Conservation (phyloP, 2,797 vertebrate species). For the Lepus oiostolus region DNA sequence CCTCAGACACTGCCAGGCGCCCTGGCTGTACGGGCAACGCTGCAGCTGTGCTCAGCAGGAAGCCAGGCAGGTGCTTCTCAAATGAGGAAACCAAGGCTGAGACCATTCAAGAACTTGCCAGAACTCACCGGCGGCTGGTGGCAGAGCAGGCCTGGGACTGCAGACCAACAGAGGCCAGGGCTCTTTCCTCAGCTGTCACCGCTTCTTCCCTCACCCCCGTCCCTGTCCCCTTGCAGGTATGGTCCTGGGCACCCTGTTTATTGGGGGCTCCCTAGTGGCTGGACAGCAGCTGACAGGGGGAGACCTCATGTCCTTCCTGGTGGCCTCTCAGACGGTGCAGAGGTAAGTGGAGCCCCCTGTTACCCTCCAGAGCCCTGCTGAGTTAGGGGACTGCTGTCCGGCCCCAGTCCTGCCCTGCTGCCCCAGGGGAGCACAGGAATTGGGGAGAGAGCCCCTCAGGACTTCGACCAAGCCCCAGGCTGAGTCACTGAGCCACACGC, state of each 20-base stretch:
- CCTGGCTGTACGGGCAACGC: neutral
- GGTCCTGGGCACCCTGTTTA: slow-evolving; percentile 96
- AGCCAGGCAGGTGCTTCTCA: neutral
- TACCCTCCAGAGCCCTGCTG: neutral
- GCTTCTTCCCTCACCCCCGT: neutral
- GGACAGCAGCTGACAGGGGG: slow-evolving; percentile 94
- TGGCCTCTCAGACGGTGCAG: slow-evolving; percentile 97
- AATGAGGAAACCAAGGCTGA: neutral
- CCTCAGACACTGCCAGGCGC: accelerated
- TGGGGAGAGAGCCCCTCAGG: neutral
- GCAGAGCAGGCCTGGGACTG: neutral
- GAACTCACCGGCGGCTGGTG: accelerated
- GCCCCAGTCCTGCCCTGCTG: neutral
- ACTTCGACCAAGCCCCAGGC: no score
- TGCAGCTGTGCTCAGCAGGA: no score
- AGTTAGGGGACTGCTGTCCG: neutral
- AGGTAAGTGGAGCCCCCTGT: slow-evolving; percentile 89
- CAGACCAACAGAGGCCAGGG: neutral
- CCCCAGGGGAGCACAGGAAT: neutral
- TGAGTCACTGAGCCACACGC: accelerated
- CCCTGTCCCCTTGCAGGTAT: slow-evolving; percentile 89
- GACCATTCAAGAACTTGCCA: accelerated
- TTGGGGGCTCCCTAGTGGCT: slow-evolving; percentile 95
- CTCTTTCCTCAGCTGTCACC: neutral
- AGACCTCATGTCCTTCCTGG: slow-evolving; percentile 98